phyloP scores from a whole-genome alignment of 2,113 vertebrate species.

The Cheirogaleus medius region DNA sequence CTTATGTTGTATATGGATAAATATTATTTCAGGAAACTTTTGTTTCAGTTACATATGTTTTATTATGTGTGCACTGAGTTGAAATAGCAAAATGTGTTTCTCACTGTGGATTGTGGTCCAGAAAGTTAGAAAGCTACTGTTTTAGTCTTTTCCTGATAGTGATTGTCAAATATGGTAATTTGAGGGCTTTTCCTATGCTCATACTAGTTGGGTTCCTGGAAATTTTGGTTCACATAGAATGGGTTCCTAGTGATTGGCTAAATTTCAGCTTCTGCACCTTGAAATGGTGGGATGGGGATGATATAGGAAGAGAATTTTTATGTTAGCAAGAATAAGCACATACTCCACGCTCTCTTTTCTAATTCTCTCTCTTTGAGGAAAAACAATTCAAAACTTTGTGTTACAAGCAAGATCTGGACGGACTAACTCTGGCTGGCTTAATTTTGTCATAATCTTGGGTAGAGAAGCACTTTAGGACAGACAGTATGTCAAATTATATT shows the following conservation, averaged over 20 bases:
- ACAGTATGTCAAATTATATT: neutral
- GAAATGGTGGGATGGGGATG: neutral
- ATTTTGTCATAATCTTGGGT: conserved; percentile 17
- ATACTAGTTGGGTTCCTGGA: neutral
- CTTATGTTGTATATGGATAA: neutral
- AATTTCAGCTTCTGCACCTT: neutral
- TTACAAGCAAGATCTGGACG: neutral
- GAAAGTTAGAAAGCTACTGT: neutral
- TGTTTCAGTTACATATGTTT: neutral
- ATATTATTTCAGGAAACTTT: neutral
- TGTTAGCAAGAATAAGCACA: conserved; percentile 19
- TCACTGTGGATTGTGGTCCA: neutral
- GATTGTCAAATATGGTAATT: neutral
- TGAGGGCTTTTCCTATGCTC: neutral
- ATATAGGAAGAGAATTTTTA: neutral
- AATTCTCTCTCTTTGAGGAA: neutral
- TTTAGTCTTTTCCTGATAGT: neutral
- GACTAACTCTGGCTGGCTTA: neutral
- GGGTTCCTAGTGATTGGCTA: neutral
- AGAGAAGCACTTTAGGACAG: neutral
- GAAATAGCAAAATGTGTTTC: neutral
- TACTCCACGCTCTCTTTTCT: neutral
- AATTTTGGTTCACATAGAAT: neutral
- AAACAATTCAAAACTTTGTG: neutral
- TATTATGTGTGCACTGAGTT: neutral